Conservation (phyloP, 2,113 vertebrate species). For the Platysternon megacephalum region DNA sequence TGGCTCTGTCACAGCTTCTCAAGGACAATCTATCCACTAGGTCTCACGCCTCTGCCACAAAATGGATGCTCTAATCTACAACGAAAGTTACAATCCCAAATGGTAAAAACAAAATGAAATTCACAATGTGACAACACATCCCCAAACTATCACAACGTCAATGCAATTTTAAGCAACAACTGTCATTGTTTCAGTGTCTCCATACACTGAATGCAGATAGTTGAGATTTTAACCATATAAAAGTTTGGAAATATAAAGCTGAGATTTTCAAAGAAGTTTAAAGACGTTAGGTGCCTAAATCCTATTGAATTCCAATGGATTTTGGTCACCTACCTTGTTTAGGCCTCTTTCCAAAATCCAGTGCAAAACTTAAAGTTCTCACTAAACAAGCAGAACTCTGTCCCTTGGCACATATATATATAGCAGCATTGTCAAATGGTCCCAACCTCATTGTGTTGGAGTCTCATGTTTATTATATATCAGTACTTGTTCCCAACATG, state of each 20-base stretch:
- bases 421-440: accelerated
- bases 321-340: background rate
- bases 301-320: background rate
- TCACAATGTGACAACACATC: background rate
- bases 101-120: background rate
- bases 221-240: background rate
- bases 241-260: background rate
- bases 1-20: background rate
- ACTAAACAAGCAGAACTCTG: too few relatives aligned
- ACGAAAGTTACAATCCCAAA: background rate
- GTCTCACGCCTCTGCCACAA: background rate
- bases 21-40: background rate
- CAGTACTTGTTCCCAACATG: accelerated
- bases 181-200: background rate
- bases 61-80: background rate
- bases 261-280: background rate
- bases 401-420: background rate
- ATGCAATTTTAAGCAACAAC: background rate
- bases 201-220: background rate
- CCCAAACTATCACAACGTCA: background rate
- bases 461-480: accelerated
- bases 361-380: background rate
- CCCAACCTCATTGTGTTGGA: accelerated
- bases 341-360: background rate
- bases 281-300: background rate